Evolutionary conservation across 2,888 invertebrate species (phyloP).

Genomic region (Lepidocyrtoides sp.): DNA sequence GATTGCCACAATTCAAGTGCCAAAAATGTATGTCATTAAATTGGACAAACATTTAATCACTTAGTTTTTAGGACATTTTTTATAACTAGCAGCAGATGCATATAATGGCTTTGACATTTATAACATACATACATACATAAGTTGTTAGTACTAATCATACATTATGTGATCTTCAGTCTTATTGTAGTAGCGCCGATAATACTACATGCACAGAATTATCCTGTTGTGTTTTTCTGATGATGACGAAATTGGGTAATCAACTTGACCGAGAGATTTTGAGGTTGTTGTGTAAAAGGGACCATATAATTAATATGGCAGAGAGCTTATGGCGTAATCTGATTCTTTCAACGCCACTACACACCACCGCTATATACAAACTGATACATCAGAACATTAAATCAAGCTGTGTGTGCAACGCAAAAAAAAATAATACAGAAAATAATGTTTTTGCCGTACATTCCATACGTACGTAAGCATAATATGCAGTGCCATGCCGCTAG

Average conservation of each 20-base stretch:
- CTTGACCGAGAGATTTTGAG: constrained; percentile 80
- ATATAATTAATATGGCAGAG: constrained; percentile 76
- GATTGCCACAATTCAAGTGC: constrained; percentile 29
- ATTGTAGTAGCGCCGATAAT: constrained; percentile 5
- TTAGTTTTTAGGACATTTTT: constrained; percentile 63
- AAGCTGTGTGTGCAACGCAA: constrained; percentile 67
- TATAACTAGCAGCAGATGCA: constrained; percentile 46
- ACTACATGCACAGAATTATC: constrained; percentile 28
- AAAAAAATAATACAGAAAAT: constrained; percentile 44
- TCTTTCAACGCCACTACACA: constrained; percentile 67
- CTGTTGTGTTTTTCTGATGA: constrained; percentile 16
- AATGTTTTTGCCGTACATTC: constrained; percentile 21
- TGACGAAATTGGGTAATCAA: constrained; percentile 79
- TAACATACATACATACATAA: background rate
- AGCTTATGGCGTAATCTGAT: constrained; percentile 71
- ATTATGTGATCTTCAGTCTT: constrained; percentile 33
- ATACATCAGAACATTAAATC: constrained; percentile 50
- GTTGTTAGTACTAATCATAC: background rate
- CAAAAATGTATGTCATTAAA: constrained; percentile 58
- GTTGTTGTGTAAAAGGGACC: constrained; percentile 75
- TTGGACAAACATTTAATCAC: constrained; percentile 55
- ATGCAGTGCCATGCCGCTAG: background rate
- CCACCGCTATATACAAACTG: constrained; percentile 5
- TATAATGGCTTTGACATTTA: constrained; percentile 55
- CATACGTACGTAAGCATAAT: background rate